Conservation (phyloP, 1,140 invertebrate species). For the Drosophila kanapiae region DNA sequence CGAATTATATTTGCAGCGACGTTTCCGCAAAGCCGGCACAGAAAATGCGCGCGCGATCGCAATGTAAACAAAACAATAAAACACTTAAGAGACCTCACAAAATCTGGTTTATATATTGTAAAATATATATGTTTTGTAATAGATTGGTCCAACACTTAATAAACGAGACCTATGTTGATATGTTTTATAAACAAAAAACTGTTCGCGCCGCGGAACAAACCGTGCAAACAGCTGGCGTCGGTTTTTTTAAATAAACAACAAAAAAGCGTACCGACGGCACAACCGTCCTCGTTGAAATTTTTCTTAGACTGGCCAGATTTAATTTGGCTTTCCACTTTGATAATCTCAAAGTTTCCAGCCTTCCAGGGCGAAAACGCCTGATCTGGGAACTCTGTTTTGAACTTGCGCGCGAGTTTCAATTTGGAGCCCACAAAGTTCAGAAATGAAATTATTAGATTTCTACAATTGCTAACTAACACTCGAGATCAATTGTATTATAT, state of each 20-base stretch:
- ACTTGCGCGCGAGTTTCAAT: too few species aligned
- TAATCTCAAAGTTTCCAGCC: too few species aligned
- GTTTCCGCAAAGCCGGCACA: constrained; percentile 42
- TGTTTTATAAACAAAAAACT: constrained; percentile 25
- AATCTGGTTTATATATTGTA: constrained; percentile 3
- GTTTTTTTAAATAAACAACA: neutral
- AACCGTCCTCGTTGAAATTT: too few species aligned
- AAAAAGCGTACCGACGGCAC: neutral
- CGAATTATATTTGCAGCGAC: constrained; percentile 9
- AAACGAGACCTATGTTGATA: neutral
- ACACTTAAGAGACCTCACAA: constrained; percentile 16
- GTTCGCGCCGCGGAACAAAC: neutral
- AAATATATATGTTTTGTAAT: neutral
- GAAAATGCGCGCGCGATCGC: constrained; percentile 24
- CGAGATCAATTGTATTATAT: too few species aligned
- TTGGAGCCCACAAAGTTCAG: too few species aligned
- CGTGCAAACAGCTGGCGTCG: constrained; percentile 3
- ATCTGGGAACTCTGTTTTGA: too few species aligned
- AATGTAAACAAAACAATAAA: constrained; percentile 38
- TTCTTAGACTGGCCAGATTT: too few species aligned
- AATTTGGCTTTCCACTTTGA: too few species aligned
- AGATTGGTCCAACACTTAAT: neutral
- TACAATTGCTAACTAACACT: too few species aligned
- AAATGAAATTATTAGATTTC: too few species aligned
- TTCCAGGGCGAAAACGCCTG: too few species aligned